Percentiles rank a stretch among this genome's conserved stretches.
These are phyloP conservation scores for Oncorhynchus clarkii DNA, from an alignment of 2,113 vertebrate genomes.

Conservation along the genomic window DNA sequence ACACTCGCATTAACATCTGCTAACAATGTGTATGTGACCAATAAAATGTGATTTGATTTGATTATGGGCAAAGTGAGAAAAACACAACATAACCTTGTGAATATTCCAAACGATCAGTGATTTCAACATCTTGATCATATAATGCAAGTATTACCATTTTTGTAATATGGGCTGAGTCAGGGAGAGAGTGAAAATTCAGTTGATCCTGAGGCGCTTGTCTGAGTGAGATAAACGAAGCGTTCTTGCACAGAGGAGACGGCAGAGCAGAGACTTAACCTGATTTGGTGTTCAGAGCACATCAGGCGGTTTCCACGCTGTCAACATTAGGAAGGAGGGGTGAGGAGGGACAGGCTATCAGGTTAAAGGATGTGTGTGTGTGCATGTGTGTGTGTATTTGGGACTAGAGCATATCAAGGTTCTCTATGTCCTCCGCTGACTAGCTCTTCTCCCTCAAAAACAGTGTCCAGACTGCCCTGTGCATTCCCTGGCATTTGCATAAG, in stretches of 20 bases:
- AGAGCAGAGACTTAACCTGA: slow-evolving; percentile 37
- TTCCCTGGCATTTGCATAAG: background rate
- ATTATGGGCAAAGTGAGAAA: no score
- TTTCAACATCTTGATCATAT: no score
- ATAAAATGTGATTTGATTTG: no score
- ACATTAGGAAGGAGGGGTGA: background rate
- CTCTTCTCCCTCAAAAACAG: background rate
- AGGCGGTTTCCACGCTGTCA: slow-evolving; percentile 21
- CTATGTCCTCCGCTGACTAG: background rate
- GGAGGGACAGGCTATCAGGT: background rate
- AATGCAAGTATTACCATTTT: background rate
- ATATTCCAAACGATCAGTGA: no score
- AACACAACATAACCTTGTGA: no score
- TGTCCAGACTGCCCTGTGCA: background rate
- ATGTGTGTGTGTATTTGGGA: background rate
- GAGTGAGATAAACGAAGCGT: slow-evolving; percentile 49
- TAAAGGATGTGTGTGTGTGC: no score
- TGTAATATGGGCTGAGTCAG: background rate
- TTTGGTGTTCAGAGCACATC: slow-evolving; percentile 43
- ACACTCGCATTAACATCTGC: no score
- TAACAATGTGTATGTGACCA: no score
- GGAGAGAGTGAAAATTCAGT: no score
- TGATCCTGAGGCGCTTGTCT: slow-evolving; percentile 12
- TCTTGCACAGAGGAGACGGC: slow-evolving; percentile 22
- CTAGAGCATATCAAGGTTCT: background rate